Evolutionary conservation across 1,140 invertebrate species (phyloP).

Genomic region (Parasteatoda tepidariorum): DNA sequence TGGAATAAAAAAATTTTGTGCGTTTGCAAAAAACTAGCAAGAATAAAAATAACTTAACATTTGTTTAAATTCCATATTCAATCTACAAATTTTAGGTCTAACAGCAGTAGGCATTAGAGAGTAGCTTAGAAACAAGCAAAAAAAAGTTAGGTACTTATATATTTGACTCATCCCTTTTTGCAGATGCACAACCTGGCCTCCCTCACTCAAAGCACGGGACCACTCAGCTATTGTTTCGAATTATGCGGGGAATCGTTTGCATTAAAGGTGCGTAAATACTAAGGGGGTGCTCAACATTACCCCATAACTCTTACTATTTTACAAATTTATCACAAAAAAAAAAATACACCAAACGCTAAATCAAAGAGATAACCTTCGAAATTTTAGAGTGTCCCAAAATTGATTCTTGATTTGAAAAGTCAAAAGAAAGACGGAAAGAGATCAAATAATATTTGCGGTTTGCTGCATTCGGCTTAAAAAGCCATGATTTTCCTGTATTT

Average conservation of each 20-base stretch:
- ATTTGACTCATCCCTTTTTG: constrained; percentile 37
- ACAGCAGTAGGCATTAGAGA: not conserved
- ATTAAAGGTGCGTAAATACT: constrained; percentile 52
- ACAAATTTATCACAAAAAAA: not conserved
- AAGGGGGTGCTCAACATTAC: constrained; percentile 19
- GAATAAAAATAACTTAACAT: not conserved
- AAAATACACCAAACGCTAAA: not conserved
- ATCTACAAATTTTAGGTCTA: not conserved
- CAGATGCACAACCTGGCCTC: constrained; percentile 61
- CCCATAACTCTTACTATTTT: not conserved
- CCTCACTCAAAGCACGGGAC: constrained; percentile 59
- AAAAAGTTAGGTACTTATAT: not conserved
- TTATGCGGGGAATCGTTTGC: constrained; percentile 57
- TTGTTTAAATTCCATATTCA: not conserved
- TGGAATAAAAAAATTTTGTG: not conserved
- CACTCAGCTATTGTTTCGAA: constrained; percentile 59
- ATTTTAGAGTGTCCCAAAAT: too few relatives aligned
- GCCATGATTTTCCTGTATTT: too few relatives aligned
- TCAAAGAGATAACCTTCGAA: not conserved
- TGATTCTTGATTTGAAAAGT: too few relatives aligned
- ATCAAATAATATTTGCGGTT: too few relatives aligned
- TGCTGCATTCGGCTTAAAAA: too few relatives aligned
- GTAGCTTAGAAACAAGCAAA: not conserved
- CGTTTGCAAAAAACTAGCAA: not conserved
- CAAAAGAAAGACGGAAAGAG: too few relatives aligned